These are phyloP conservation scores for Heterochromis multidens DNA, from an alignment of 2,113 vertebrate species.

Conservation along the genomic window DNA sequence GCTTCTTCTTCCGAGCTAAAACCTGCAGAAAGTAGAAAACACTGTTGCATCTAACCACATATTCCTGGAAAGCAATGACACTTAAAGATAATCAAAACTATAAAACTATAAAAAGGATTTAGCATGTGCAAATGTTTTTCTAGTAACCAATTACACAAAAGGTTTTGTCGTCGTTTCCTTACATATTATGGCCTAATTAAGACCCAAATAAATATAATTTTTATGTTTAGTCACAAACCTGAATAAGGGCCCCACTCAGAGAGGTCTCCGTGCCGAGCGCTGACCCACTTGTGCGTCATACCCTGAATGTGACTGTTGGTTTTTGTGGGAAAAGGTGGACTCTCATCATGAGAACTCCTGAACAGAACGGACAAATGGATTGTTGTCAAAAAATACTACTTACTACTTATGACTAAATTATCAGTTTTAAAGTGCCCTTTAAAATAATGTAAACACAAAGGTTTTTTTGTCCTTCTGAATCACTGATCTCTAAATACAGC, in stretches of 20 bases:
- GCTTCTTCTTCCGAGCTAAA: conserved; percentile 85
- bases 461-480: too few species aligned
- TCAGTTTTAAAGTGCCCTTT: neutral
- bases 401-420: neutral
- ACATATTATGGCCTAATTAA: too few species aligned
- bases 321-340: neutral
- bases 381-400: neutral
- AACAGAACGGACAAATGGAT: neutral
- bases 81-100: neutral
- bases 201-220: neutral
- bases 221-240: conserved; percentile 49
- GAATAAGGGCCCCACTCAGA: conserved; percentile 74
- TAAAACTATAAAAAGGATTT: neutral
- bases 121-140: too few species aligned
- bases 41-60: neutral
- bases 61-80: neutral
- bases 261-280: conserved; percentile 64
- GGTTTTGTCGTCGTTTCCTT: too few species aligned
- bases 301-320: neutral
- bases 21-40: conserved; percentile 29
- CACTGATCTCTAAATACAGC: neutral
- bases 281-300: conserved; percentile 59
- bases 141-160: too few species aligned
- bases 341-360: conserved; percentile 22
- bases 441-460: neutral